These are phyloP conservation scores for Auanema freiburgensis DNA, from an alignment of 2,888 invertebrate genomes.

Conservation along the genomic window DNA sequence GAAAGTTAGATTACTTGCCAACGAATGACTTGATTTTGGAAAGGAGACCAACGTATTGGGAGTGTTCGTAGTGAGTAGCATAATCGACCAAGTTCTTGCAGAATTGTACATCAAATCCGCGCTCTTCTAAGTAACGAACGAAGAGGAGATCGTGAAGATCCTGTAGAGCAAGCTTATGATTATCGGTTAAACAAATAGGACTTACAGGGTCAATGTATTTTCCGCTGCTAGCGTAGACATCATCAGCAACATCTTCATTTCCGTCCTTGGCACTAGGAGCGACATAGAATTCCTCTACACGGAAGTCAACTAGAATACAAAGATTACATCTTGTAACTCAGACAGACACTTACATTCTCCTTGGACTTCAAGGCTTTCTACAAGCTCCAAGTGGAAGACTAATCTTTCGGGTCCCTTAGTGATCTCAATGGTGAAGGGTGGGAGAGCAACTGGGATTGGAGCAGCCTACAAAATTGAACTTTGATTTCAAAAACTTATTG, in stretches of 20 bases:
- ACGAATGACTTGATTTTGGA: conserved; percentile 85
- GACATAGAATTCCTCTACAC: conserved; percentile 90
- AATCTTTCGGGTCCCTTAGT: conserved; percentile 74
- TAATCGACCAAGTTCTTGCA: conserved; percentile 83
- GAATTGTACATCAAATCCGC: conserved; percentile 90
- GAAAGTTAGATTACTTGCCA: conserved; percentile 30
- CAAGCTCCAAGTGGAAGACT: conserved; percentile 58
- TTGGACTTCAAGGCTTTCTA: conserved; percentile 57
- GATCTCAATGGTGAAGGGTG: conserved; percentile 86
- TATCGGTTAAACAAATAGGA: conserved; percentile 37
- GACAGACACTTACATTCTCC: conserved; percentile 63
- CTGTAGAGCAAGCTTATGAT: conserved; percentile 25
- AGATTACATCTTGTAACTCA: neutral
- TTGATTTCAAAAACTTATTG: neutral
- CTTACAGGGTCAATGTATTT: conserved; percentile 91
- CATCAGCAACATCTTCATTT: conserved; percentile 83
- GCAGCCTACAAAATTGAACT: conserved; percentile 28
- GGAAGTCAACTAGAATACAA: conserved; percentile 83
- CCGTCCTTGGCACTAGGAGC: conserved; percentile 64
- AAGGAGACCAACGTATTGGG: conserved; percentile 84
- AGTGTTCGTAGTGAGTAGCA: conserved; percentile 89
- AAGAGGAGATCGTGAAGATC: conserved; percentile 67
- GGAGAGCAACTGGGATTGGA: conserved; percentile 74
- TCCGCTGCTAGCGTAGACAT: conserved; percentile 83
- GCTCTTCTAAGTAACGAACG: conserved; percentile 92